Evolutionary conservation across 2,113 vertebrate genomes (phyloP).

Genomic region (Taxidea taxus): DNA sequence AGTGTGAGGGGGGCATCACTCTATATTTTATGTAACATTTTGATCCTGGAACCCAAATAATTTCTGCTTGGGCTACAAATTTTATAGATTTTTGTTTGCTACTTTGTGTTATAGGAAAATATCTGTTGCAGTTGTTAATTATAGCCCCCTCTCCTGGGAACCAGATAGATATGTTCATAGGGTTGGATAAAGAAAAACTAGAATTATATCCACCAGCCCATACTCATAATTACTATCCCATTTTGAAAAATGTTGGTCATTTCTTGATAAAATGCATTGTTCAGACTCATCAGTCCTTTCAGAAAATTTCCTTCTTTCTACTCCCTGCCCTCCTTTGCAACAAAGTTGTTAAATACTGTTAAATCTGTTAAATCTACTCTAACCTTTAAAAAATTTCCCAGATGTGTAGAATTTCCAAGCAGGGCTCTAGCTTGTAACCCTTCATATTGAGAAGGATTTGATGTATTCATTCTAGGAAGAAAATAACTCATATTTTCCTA

Average conservation of each 20-base stretch:
- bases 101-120: background rate
- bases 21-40: background rate
- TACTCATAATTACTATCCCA: background rate
- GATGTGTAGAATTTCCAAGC: background rate
- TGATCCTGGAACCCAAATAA: background rate
- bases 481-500: background rate
- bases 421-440: background rate
- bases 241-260: background rate
- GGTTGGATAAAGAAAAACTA: background rate
- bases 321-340: background rate
- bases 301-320: background rate
- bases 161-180: background rate
- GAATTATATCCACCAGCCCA: background rate
- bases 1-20: background rate
- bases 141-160: background rate
- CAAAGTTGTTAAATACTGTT: background rate
- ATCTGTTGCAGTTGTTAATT: background rate
- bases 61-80: background rate
- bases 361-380: background rate
- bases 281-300: background rate
- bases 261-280: background rate
- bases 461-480: background rate
- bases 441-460: background rate
- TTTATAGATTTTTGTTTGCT: background rate
- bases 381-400: background rate